Conservation (phyloP, 2,113 vertebrate species). For the Pseudorectes ferrugineus region DNA sequence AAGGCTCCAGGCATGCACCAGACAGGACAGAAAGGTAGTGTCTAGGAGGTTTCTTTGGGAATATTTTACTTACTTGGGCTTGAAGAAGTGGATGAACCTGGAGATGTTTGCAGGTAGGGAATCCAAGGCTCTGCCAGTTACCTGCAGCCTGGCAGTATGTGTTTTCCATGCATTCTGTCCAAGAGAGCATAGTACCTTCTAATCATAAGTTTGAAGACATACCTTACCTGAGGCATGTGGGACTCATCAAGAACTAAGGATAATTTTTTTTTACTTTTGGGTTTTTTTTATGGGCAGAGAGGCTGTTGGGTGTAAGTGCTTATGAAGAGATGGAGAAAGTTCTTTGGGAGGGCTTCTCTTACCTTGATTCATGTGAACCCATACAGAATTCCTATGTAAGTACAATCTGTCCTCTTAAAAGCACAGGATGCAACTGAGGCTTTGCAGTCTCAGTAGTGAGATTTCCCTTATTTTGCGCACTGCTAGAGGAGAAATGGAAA, state of each 20-base stretch:
- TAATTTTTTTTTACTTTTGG: background rate
- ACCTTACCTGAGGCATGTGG: background rate
- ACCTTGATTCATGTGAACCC: background rate
- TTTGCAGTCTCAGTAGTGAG: background rate
- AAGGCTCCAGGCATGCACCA: conserved; percentile 88
- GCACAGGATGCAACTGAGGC: background rate
- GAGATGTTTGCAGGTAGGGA: conserved; percentile 12
- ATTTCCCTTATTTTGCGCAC: background rate
- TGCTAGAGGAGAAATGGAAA: background rate
- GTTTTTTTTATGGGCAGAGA: background rate
- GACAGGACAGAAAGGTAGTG: conserved; percentile 91
- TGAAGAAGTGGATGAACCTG: background rate
- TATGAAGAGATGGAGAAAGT: background rate
- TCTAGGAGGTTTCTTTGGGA: background rate
- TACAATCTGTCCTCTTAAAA: background rate
- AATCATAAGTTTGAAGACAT: background rate
- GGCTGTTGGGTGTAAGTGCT: background rate
- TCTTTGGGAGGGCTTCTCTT: background rate
- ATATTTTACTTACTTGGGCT: background rate
- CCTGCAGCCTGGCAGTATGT: background rate
- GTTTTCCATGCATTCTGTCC: background rate
- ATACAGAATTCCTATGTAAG: background rate
- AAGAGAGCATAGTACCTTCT: background rate
- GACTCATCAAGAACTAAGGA: background rate
- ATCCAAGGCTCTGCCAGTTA: background rate